phyloP scores from a whole-genome alignment of 1,140 invertebrate species.

The Temnothorax nylanderi region DNA sequence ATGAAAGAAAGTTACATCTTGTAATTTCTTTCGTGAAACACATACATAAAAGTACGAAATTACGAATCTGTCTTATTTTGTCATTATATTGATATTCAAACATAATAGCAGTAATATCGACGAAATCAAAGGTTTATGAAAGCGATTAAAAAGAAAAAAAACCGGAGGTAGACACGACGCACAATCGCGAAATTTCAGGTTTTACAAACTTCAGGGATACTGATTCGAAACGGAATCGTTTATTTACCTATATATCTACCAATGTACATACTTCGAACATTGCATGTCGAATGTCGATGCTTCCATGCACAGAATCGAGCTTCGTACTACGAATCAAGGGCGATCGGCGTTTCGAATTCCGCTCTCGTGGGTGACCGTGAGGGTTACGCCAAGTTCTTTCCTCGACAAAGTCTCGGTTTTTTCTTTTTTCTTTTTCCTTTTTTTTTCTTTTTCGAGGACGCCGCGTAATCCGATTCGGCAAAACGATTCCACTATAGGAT shows the following conservation, averaged over 20 bases:
- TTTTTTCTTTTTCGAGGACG: not conserved
- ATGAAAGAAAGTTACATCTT: not conserved
- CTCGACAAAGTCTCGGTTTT: not conserved
- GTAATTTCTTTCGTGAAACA: not conserved
- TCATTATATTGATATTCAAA: not conserved
- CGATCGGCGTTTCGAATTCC: slow-evolving; percentile 31
- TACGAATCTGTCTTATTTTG: not conserved
- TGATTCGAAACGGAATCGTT: not conserved
- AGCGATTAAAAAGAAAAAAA: not conserved
- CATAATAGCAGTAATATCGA: not conserved
- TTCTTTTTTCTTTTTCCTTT: no score
- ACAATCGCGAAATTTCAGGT: not conserved
- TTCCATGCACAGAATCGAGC: not conserved
- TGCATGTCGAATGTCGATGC: not conserved
- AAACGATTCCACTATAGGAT: not conserved
- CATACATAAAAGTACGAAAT: not conserved
- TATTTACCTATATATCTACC: not conserved
- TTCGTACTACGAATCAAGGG: slow-evolving; percentile 23
- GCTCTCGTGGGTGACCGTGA: slow-evolving; percentile 18
- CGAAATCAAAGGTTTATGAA: not conserved
- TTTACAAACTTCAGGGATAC: not conserved
- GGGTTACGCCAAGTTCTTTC: not conserved
- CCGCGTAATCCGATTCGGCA: not conserved
- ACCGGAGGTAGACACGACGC: not conserved
- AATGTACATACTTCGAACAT: not conserved